These are phyloP conservation scores for Octonoba sinensis DNA, from an alignment of 2,888 invertebrate genomes.

Conservation along the genomic window DNA sequence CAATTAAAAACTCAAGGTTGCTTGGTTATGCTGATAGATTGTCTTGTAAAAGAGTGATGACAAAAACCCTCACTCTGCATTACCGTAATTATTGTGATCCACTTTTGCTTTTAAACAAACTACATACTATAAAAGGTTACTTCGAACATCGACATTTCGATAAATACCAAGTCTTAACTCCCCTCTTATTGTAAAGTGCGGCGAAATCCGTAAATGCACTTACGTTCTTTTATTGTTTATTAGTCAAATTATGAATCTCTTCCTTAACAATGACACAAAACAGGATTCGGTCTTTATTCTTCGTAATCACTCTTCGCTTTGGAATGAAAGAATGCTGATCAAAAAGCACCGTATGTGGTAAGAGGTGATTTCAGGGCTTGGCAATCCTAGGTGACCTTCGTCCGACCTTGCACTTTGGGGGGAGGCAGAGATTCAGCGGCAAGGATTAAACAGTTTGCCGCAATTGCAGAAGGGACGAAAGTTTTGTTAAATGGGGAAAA, in stretches of 20 bases:
- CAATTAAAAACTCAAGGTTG: too few species aligned
- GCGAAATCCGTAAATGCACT: neutral
- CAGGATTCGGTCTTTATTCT: slow-evolving; percentile 10
- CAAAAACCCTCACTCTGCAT: too few species aligned
- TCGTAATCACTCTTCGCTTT: slow-evolving; percentile 12
- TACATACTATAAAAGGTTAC: too few species aligned
- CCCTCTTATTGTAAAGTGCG: too few species aligned
- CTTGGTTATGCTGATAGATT: too few species aligned
- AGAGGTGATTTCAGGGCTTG: slow-evolving; percentile 31
- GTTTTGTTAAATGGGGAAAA: neutral
- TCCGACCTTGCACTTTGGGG: slow-evolving; percentile 22
- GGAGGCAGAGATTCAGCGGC: neutral
- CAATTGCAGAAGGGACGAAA: slow-evolving; percentile 14
- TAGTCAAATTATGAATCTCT: slow-evolving; percentile 3
- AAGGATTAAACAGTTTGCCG: slow-evolving; percentile 44
- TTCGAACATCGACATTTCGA: too few species aligned
- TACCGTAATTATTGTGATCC: too few species aligned
- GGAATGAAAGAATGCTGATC: slow-evolving; percentile 28
- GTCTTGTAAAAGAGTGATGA: too few species aligned
- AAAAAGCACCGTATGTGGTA: slow-evolving; percentile 47
- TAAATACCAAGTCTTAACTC: too few species aligned
- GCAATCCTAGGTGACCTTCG: slow-evolving; percentile 16
- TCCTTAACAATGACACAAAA: slow-evolving; percentile 1
- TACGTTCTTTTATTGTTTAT: too few species aligned
- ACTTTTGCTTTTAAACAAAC: too few species aligned